Percentiles rank a stretch among this genome's conserved stretches.
These are phyloP conservation scores for Dicrostonyx torquatus DNA, from an alignment of 2,797 vertebrate genomes.

Conservation along the genomic window DNA sequence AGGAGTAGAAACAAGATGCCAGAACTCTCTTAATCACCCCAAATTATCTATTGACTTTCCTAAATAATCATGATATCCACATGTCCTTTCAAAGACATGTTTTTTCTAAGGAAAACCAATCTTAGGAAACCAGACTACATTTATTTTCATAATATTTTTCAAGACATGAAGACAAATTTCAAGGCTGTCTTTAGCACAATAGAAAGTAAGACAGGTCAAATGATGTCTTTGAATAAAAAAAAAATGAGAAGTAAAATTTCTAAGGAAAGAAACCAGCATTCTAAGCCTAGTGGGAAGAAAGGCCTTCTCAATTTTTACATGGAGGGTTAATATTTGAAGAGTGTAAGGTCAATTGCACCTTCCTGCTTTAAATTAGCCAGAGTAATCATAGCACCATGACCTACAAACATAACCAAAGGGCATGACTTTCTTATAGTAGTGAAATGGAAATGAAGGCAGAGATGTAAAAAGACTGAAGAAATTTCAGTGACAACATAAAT, in stretches of 20 bases:
- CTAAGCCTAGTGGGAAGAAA: neutral
- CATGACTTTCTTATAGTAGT: neutral
- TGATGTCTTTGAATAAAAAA: conserved; percentile 30
- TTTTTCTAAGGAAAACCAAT: neutral
- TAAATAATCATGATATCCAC: conserved; percentile 8
- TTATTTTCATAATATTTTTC: neutral
- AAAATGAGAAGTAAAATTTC: neutral
- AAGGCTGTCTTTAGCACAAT: neutral
- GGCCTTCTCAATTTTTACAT: neutral
- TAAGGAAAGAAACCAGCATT: neutral
- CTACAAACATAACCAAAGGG: conserved; percentile 29
- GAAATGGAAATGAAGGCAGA: conserved; percentile 52
- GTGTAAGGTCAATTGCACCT: neutral
- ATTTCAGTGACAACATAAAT: conserved; percentile 57
- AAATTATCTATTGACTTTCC: neutral
- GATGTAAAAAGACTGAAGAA: conserved; percentile 34
- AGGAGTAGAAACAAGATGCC: neutral
- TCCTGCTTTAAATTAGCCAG: conserved; percentile 18
- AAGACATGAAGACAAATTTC: conserved; percentile 31
- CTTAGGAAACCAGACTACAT: neutral
- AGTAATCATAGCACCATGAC: conserved; percentile 15
- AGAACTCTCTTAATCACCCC: neutral
- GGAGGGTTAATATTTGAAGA: neutral
- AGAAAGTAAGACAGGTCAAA: neutral
- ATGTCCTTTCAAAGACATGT: neutral